Percentiles rank a stretch among this genome's conserved stretches.
These are phyloP conservation scores for Trematomus loennbergii DNA, from an alignment of 2,113 vertebrate species.

Conservation along the genomic window DNA sequence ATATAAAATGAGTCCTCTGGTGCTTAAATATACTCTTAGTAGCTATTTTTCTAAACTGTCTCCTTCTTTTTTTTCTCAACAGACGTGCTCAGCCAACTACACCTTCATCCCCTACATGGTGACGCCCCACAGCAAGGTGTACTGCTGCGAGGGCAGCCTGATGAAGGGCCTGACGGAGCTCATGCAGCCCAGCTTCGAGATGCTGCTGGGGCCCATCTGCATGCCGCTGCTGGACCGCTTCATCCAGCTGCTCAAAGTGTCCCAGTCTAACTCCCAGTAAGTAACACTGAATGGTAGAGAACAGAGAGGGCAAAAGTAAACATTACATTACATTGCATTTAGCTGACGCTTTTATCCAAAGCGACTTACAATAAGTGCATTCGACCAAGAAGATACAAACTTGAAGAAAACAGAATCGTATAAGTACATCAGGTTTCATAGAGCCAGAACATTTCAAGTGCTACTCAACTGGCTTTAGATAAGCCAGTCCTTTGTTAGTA, in stretches of 20 bases:
- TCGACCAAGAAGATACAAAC: too few relatives aligned
- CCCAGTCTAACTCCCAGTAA: conserved; percentile 93
- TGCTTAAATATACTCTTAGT: not conserved
- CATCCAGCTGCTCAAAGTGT: conserved; percentile 92
- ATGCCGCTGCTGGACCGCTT: conserved; percentile 96
- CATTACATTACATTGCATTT: too few relatives aligned
- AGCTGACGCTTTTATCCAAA: too few relatives aligned
- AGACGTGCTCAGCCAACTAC: conserved; percentile 97
- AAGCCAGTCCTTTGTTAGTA: too few relatives aligned
- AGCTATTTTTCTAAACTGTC: too few relatives aligned
- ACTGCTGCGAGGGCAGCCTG: conserved; percentile 95
- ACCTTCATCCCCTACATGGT: conserved; percentile 97
- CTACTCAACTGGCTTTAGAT: too few relatives aligned
- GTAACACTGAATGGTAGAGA: conserved; percentile 3
- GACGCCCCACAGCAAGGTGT: conserved; percentile 97
- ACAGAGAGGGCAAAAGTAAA: too few relatives aligned
- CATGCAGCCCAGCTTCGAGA: conserved; percentile 96
- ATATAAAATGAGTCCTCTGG: not conserved
- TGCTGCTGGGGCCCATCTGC: conserved; percentile 96
- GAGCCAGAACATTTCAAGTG: too few relatives aligned
- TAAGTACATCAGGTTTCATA: too few relatives aligned
- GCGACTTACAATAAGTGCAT: too few relatives aligned
- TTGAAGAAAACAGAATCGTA: too few relatives aligned
- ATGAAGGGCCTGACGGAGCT: conserved; percentile 96
- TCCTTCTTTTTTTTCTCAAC: conserved; percentile 21